phyloP scores from a whole-genome alignment of 2,888 invertebrate species.

The Magallana nippona region DNA sequence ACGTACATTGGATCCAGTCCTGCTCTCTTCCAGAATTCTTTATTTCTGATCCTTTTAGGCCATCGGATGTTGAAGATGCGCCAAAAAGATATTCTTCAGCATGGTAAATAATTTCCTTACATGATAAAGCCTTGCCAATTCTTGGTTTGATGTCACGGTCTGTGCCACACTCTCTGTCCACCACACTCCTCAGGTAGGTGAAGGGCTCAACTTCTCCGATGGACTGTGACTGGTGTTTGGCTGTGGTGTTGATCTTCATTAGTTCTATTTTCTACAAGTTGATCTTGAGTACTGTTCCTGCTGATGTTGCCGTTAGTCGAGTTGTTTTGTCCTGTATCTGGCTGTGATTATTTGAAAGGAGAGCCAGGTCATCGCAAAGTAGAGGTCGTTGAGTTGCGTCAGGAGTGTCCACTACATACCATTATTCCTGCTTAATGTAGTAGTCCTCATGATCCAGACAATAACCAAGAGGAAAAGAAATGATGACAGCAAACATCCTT shows the following conservation, averaged over 20 bases:
- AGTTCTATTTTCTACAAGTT: constrained; percentile 13
- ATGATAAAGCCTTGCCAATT: neutral
- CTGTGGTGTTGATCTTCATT: constrained; percentile 8
- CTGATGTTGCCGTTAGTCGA: neutral
- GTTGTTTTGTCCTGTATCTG: constrained; percentile 23
- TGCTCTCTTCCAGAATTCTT: constrained; percentile 24
- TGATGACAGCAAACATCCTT: constrained; percentile 46
- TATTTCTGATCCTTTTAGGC: constrained; percentile 3
- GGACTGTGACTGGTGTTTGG: neutral
- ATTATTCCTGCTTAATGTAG: constrained; percentile 4
- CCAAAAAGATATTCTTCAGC: constrained; percentile 6
- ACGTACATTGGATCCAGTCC: neutral
- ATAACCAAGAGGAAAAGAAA: neutral
- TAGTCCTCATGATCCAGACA: constrained; percentile 26
- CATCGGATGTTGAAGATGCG: constrained; percentile 1
- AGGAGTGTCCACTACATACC: constrained; percentile 40
- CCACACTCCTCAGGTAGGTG: constrained; percentile 17
- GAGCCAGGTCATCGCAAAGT: constrained; percentile 40
- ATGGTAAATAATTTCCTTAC: neutral
- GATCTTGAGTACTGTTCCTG: neutral
- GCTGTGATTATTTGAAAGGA: no score
- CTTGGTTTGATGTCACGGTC: neutral
- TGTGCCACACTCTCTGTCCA: constrained; percentile 16
- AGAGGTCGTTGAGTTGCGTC: constrained; percentile 35
- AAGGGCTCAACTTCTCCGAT: constrained; percentile 29